These are phyloP conservation scores for Druceiella hillmani DNA, from an alignment of 2,888 invertebrate genomes.

Conservation along the genomic window DNA sequence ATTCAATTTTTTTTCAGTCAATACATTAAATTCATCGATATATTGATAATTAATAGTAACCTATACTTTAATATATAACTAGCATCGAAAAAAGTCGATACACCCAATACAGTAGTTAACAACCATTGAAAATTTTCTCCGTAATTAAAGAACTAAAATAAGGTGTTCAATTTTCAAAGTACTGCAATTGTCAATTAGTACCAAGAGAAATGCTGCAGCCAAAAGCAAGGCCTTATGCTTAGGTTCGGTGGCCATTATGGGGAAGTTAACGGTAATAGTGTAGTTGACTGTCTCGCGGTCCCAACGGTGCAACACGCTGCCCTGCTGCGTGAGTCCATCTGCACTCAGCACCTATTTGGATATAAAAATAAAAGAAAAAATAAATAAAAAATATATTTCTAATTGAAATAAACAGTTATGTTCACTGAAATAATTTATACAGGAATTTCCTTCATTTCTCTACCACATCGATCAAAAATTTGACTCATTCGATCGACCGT, in stretches of 20 bases:
- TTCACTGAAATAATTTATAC: too few relatives aligned
- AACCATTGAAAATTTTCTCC: neutral
- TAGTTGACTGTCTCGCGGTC: conserved; percentile 62
- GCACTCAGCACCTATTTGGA: conserved; percentile 54
- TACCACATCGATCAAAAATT: too few relatives aligned
- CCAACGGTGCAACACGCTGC: conserved; percentile 69
- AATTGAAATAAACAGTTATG: too few relatives aligned
- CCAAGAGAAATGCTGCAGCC: conserved; percentile 79
- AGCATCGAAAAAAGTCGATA: neutral
- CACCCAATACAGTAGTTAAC: neutral
- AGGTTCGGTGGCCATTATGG: conserved; percentile 62
- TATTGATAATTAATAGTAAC: too few relatives aligned
- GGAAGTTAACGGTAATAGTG: conserved; percentile 70
- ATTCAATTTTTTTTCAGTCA: too few relatives aligned
- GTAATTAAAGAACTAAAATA: neutral
- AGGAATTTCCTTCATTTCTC: too few relatives aligned
- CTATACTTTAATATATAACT: neutral
- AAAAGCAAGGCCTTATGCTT: conserved; percentile 75
- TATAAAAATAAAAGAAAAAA: too few relatives aligned
- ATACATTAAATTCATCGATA: too few relatives aligned
- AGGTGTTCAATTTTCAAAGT: neutral
- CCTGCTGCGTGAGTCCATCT: conserved; percentile 58
- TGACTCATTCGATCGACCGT: too few relatives aligned
- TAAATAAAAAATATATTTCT: too few relatives aligned
- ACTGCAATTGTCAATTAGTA: conserved; percentile 35